These are phyloP conservation scores for Chaetops frenatus DNA, from an alignment of 2,113 vertebrate species.

Conservation along the genomic window DNA sequence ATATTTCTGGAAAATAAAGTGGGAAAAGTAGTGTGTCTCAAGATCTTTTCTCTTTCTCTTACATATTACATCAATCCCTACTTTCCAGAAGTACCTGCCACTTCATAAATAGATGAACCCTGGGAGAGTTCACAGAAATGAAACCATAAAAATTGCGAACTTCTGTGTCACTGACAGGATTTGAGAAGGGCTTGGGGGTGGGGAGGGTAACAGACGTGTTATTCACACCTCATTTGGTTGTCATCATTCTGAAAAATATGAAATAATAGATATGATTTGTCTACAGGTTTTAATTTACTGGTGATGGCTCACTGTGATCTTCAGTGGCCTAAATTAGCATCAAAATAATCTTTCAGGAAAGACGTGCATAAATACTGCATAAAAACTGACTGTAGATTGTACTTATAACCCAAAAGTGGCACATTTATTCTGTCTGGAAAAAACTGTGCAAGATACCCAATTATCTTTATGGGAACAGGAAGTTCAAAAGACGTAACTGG, in stretches of 20 bases:
- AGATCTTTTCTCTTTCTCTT: not conserved
- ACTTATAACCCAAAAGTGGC: not conserved
- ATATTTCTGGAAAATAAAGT: not conserved
- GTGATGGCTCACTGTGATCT: not conserved
- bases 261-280: not conserved
- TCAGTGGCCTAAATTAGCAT: not conserved
- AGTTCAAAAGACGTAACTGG: conserved; percentile 9
- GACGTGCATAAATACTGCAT: not conserved
- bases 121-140: conserved; percentile 17
- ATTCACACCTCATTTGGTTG: not conserved
- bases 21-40: not conserved
- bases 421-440: not conserved
- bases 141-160: not conserved
- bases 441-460: not conserved
- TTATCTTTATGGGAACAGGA: not conserved
- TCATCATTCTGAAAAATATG: not conserved
- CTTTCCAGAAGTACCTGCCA: conserved; percentile 17
- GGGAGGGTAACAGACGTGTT: not conserved
- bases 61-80: conserved; percentile 16
- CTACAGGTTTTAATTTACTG: not conserved
- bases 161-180: not conserved
- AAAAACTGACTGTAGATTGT: not conserved
- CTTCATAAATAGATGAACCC: conserved; percentile 19
- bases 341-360: conserved; percentile 11
- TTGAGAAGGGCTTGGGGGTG: not conserved